Evolutionary conservation across 1,140 invertebrate genomes (phyloP), one percentile per base, ranked within the genome.

Genomic region (Drosophila prosaltans): DNA sequence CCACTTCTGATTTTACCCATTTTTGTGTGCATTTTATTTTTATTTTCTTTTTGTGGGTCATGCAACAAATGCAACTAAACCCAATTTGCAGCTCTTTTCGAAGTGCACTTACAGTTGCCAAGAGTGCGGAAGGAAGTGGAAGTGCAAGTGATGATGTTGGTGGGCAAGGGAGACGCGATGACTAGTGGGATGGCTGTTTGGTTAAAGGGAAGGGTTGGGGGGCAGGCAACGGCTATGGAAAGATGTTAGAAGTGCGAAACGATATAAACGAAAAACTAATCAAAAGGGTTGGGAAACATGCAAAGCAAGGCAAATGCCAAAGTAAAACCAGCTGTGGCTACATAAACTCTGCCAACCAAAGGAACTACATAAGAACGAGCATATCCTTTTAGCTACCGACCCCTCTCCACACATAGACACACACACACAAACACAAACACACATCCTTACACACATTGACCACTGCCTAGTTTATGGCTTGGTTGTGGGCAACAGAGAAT

Each of bases 261-360:
- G 39, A 72, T 71, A 72, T 65, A 78, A 72, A 63, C 65, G 55
- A 71, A 77, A 79, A 82, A 68, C 64, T 77, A 82, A 88, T 81
- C 72, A 86, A 82, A 81, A 78, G 65, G 78, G 32, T 64, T 71
- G 32, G 57, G 64, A 39, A 62, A 41, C 43, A 70, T 63, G 43
- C 58, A 48, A 24, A 45, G 60, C 7, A 48, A 30, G 8, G 3
- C 2, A 30, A 45, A 30, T 10, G 26, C 16, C 11, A n/a, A 51
- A 51, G 45, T 11, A 51, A 51, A 40, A 62, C 21, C 60, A 62
- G 60, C 21, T 62, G 60, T n/a, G 60, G 41, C 57, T 59, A 58
- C 30, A 58, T 36, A 58, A 58, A 36, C 55, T 36, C 55, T 36
- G 11, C 26, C 58, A 59, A 21, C 2, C 41, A 30, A 45, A 32